Base-by-base conservation (phyloP, 2,888 invertebrate genomes). In the Drosophila koepferae region DNA sequence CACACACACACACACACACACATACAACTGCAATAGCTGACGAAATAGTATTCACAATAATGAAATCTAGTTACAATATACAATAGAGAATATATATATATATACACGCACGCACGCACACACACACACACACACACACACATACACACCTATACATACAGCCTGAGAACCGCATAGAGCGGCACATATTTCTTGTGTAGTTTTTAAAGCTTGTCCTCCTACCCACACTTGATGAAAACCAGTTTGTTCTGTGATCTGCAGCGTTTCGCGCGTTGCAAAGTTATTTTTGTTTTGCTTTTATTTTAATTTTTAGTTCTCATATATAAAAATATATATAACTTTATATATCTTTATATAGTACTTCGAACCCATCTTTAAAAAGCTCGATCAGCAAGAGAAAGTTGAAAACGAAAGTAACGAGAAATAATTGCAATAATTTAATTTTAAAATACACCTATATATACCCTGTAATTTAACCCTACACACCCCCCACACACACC, bases 181-280 rank as follows among this genome's bases (percentile, higher is more conserved):
- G 31, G n/a, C 49, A n/a, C 5, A n/a, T 61, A 46, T 59, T 53
- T 40, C 63, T 70, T 76, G 63, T 71, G 75, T 68, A 73, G 61
- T 71, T 64, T 58, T 79, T 79, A 84, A 34, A 14, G 7, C 34
- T 36, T 51, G 67, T 64, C 61, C 58, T 20, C 10, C 34, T 34
- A 34, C 51, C 14, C 38, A 23, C 54, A 40, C 38, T 38, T 58
- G 65, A 71, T 58, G 65, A 71, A 77, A 64, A 80, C 89, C 91
- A 90, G 88, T 91, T 91, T 89, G 86, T 91, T 91, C 91, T 91
- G 91, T 91, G 91, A 91, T 91, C 87, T 84, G 83, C 85, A 64
- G 65, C 75, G 83, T 54, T 67, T 85, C 79, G 63, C 62, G 63
- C 74, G 77, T 74, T 87, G 88, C 88, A 82, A 80, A 78, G 65